phyloP scores from a whole-genome alignment of 2,797 vertebrate genomes.

The Eidolon dupreanum region DNA sequence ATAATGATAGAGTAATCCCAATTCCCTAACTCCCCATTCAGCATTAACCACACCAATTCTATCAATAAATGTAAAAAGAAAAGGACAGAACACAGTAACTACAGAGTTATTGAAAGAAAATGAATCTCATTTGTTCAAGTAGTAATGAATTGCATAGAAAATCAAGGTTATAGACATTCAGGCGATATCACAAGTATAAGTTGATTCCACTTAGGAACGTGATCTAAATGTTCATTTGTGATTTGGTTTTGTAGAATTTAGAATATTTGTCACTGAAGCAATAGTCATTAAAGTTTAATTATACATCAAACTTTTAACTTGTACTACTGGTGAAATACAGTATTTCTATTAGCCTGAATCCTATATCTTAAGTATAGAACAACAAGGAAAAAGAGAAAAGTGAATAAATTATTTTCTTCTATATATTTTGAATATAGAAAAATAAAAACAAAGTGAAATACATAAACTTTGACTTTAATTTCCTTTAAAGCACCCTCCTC shows the following conservation, averaged over 20 bases:
- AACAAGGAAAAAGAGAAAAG: background rate
- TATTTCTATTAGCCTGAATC: background rate
- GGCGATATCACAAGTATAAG: background rate
- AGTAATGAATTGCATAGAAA: background rate
- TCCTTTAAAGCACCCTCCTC: background rate
- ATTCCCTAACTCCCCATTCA: conserved; percentile 3
- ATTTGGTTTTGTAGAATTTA: background rate
- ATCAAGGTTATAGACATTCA: background rate
- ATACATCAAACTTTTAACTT: background rate
- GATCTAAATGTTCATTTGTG: background rate
- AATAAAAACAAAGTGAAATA: background rate
- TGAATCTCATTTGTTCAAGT: background rate
- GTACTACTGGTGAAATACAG: background rate
- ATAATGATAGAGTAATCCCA: conserved; percentile 31
- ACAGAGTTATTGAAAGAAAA: background rate
- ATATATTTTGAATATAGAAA: background rate
- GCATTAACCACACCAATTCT: background rate
- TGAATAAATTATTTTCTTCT: background rate
- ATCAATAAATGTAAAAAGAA: conserved; percentile 47
- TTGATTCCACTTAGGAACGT: background rate
- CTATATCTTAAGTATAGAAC: background rate
- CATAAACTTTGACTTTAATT: background rate
- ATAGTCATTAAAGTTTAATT: background rate
- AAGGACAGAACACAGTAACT: background rate
- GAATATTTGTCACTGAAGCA: background rate